A percentile compares a stretch with the other conserved stretches of the same genome.
Evolutionary conservation across 1,140 invertebrate genomes (phyloP).

Genomic region (Penaeus chinensis): DNA sequence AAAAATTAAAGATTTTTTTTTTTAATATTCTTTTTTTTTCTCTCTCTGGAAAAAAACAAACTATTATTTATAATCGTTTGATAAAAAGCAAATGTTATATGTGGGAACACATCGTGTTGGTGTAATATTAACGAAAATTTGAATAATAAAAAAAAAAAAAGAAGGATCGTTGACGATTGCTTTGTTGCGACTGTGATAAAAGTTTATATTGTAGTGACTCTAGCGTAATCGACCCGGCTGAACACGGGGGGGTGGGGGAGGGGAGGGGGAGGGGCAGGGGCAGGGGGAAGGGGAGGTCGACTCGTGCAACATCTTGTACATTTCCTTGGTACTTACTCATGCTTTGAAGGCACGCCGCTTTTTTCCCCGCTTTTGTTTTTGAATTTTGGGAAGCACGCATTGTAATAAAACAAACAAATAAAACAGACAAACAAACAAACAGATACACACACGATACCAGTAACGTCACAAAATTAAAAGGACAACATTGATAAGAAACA

Average conservation of each 20-base stretch:
- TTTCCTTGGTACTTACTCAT: too few relatives aligned
- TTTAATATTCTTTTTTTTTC: neutral
- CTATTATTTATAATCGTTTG: slow-evolving; percentile 26
- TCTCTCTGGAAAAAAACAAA: too few relatives aligned
- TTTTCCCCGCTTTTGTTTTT: too few relatives aligned
- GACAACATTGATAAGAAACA: too few relatives aligned
- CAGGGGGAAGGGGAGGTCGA: too few relatives aligned
- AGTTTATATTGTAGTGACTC: slow-evolving; percentile 32
- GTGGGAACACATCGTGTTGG: slow-evolving; percentile 9
- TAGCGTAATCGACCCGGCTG: neutral
- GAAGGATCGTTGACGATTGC: slow-evolving; percentile 25
- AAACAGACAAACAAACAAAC: neutral
- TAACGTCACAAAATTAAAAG: too few relatives aligned
- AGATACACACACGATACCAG: neutral
- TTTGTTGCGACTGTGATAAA: slow-evolving; percentile 42
- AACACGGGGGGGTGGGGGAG: neutral
- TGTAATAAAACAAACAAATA: neutral
- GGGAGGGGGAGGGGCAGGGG: neutral
- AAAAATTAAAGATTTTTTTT: slow-evolving; percentile 8
- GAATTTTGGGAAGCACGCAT: too few relatives aligned
- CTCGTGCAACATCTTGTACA: too few relatives aligned
- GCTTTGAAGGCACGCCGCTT: too few relatives aligned
- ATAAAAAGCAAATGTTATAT: slow-evolving; percentile 32
- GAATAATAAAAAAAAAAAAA: neutral
- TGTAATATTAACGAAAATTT: neutral